Evolutionary conservation across 2,888 invertebrate species (phyloP).

Genomic region (Ecdyonurus torrentis): DNA sequence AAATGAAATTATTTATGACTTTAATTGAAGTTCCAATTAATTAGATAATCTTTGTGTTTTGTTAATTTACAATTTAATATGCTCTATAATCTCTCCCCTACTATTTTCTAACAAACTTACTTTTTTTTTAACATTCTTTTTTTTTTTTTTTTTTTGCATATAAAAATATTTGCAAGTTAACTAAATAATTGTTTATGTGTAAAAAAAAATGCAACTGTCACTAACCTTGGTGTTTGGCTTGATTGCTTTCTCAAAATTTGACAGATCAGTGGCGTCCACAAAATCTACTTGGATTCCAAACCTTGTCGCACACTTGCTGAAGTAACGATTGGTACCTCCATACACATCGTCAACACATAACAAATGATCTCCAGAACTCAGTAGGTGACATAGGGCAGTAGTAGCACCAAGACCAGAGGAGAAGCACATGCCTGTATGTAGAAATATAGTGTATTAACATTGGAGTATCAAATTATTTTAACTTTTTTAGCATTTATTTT

Average conservation of each 20-base stretch:
- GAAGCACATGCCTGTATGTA: slow-evolving; percentile 43
- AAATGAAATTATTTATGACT: too few species aligned
- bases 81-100: background rate
- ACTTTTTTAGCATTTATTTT: too few species aligned
- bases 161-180: too few species aligned
- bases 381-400: slow-evolving; percentile 52
- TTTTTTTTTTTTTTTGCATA: too few species aligned
- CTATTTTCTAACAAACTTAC: background rate
- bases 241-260: slow-evolving; percentile 48
- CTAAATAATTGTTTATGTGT: too few species aligned
- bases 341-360: slow-evolving; percentile 86
- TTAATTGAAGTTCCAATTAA: too few species aligned
- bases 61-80: too few species aligned
- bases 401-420: slow-evolving; percentile 84
- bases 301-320: slow-evolving; percentile 39
- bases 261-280: slow-evolving; percentile 53
- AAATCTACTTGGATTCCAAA: slow-evolving; percentile 60
- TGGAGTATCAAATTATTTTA: too few species aligned
- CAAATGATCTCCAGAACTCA: slow-evolving; percentile 77
- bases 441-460: too few species aligned
- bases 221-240: slow-evolving; percentile 70
- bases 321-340: slow-evolving; percentile 74
- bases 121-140: background rate
- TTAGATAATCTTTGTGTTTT: too few species aligned
- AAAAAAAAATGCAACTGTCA: background rate